A percentile compares a stretch with the other conserved stretches of the same genome.
Conservation (phyloP, 2,113 vertebrate genomes). For the Pelmatolapia mariae region DNA sequence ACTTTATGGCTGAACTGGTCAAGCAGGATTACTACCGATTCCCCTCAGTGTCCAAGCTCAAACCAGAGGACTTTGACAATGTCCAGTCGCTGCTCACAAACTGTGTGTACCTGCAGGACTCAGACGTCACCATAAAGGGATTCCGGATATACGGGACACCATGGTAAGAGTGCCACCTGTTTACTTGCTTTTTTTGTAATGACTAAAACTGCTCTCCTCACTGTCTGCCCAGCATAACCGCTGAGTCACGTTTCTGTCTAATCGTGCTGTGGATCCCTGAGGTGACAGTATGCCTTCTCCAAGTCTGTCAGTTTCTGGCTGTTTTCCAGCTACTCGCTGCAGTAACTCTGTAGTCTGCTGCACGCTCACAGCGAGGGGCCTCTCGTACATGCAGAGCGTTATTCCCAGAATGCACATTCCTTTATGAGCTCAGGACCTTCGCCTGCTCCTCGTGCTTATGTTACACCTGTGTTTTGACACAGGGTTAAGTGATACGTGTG, state of each 20-base stretch:
- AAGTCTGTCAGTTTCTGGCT: conserved; percentile 15
- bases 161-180: conserved; percentile 76
- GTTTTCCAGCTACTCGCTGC: conserved; percentile 22
- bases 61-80: conserved; percentile 99
- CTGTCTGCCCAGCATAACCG: not conserved
- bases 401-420: conserved; percentile 44
- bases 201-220: not conserved
- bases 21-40: conserved; percentile 99
- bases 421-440: conserved; percentile 44
- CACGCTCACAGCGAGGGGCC: not conserved
- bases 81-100: conserved; percentile 97
- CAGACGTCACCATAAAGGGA: conserved; percentile 95
- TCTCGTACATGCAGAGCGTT: conserved; percentile 20
- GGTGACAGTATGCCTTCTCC: conserved; percentile 6
- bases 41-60: conserved; percentile 98
- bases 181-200: not conserved
- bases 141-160: conserved; percentile 97
- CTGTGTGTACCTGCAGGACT: conserved; percentile 99
- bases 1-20: conserved; percentile 99
- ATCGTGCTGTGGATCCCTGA: not conserved
- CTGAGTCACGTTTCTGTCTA: not conserved
- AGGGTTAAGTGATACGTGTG: conserved; percentile 63
- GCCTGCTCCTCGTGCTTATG: conserved; percentile 22
- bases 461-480: conserved; percentile 63
- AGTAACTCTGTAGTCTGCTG: not conserved